phyloP scores from a whole-genome alignment of 2,797 vertebrate species.

The Scolopax rusticola region DNA sequence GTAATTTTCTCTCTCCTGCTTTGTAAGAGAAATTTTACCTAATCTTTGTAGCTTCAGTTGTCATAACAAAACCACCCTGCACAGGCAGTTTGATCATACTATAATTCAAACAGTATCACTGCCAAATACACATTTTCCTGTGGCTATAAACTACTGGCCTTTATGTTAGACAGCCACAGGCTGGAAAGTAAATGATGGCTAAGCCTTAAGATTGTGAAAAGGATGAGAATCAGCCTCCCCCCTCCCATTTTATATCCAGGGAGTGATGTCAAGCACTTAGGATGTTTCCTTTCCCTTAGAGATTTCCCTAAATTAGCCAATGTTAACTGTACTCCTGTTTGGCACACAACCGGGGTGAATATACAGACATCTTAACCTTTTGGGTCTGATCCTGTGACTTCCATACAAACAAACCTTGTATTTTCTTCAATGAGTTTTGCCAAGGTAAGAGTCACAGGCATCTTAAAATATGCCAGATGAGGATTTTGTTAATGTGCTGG shows the following conservation, averaged over 20 bases:
- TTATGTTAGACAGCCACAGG: background rate
- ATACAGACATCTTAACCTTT: background rate
- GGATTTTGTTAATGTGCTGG: background rate
- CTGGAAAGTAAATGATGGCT: constrained; percentile 5
- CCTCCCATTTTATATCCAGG: background rate
- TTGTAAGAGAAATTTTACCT: constrained; percentile 35
- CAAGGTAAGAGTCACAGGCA: background rate
- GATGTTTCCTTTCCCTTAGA: background rate
- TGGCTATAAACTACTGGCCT: constrained; percentile 6
- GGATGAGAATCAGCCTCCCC: background rate
- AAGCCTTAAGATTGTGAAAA: background rate
- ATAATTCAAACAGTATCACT: constrained; percentile 26
- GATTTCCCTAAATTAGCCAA: background rate
- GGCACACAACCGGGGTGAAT: background rate
- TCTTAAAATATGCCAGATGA: background rate
- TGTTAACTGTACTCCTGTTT: background rate
- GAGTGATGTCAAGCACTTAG: background rate
- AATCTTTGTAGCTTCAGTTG: constrained; percentile 33
- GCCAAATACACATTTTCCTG: constrained; percentile 10
- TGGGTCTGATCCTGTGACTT: background rate
- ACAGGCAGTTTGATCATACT: background rate
- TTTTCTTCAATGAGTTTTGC: background rate
- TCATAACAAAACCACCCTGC: constrained; percentile 64
- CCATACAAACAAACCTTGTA: background rate
- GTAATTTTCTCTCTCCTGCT: background rate